Evolutionary conservation across 1,140 invertebrate species (phyloP), one percentile per base, ranked within the genome.

Genomic region (Musca vetustissima): DNA sequence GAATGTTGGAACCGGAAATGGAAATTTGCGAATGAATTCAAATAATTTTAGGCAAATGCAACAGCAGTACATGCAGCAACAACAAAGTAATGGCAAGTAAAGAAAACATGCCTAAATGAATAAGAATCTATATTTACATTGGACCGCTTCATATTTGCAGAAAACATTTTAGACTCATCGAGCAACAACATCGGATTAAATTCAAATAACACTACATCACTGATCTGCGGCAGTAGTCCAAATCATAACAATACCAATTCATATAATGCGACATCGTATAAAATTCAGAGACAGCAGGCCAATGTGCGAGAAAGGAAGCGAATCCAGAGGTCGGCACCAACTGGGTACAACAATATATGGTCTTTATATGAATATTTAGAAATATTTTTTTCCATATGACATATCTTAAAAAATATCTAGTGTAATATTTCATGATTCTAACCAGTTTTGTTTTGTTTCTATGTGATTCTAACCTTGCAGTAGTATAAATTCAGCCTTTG

Each of bases 401-500:
- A n/a, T n/a, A n/a, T n/a, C n/a, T n/a, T 43, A 43, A 43, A 13
- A 43, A 43, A 43, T 2, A 6, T 11, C 36, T 13, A 9, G 13
- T 48, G 15, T 43, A n/a, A 17, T 52, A 52, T 52, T 8, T 8
- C 6, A 21, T 17, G 17, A 52, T 52, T 52, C 17, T 67, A 36
- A 57, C 28, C 36, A 15, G 8, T 68, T 50, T 65, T 32, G 15
- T 28, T 52, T 55, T 57, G 3, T 65, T 69, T 68, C 52, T 32
- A 28, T 68, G 55, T 28, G 4, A 72, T 78, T 19, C 11, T 55
- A 14, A 17, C 1, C 75, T 84, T 89, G 89, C 91, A 93, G 92
- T 90, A 98, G 95, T 89, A 98, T 98, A 86, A 98, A 98, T 90
- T 95, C 94, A 83, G 97, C 96, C 82, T 99, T 98, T 88, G 95